phyloP scores from a whole-genome alignment of 2,888 invertebrate genomes.

The Dyspetes luteomarginatus region DNA sequence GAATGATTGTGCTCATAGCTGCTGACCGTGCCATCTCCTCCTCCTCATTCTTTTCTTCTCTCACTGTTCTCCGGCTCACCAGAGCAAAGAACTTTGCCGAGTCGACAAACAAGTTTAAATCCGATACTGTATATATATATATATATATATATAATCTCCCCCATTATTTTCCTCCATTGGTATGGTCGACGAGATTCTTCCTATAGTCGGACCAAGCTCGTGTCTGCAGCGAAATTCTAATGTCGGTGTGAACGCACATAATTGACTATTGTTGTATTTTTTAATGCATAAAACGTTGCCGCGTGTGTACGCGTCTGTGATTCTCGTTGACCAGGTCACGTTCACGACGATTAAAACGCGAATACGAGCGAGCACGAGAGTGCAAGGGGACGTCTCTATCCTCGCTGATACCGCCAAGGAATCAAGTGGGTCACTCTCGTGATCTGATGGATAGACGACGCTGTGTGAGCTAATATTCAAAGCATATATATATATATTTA shows the following conservation, averaged over 20 bases:
- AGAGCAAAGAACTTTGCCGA: conserved; percentile 3
- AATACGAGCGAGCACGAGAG: too few relatives aligned
- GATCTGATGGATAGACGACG: conserved; percentile 50
- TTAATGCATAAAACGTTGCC: not conserved
- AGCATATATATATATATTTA: not conserved
- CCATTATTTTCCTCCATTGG: conserved; percentile 21
- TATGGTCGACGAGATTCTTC: conserved; percentile 28
- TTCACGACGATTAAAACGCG: conserved; percentile 41
- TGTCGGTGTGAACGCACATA: not conserved
- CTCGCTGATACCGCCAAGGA: conserved; percentile 11
- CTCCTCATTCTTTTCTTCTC: conserved; percentile 6
- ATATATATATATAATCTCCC: not conserved
- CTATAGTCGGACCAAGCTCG: not conserved
- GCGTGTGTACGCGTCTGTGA: conserved; percentile 20
- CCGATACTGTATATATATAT: conserved; percentile 10
- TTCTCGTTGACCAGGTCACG: conserved; percentile 60
- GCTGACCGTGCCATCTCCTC: conserved; percentile 42
- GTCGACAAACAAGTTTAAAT: conserved; percentile 35
- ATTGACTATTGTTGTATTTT: not conserved
- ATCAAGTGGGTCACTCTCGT: conserved; percentile 54
- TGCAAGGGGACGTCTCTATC: not conserved
- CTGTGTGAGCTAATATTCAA: not conserved
- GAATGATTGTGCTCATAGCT: conserved; percentile 37
- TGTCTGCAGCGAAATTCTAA: conserved; percentile 11
- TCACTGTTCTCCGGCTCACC: not conserved